Evolutionary conservation across 1,140 invertebrate genomes (phyloP).

Genomic region (Patella vulgata): DNA sequence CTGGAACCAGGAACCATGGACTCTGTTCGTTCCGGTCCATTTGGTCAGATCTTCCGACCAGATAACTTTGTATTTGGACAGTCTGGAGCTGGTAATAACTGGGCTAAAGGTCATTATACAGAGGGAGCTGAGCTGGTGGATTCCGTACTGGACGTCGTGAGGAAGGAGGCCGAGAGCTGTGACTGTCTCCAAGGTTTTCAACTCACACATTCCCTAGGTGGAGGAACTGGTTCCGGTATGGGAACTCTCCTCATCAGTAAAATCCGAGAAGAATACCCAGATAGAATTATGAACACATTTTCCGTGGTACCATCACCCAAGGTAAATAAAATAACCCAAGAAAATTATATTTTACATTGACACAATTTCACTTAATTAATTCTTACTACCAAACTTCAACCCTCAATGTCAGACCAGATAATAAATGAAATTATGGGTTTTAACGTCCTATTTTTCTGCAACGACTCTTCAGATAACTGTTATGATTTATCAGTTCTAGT

Average conservation of each 20-base stretch:
- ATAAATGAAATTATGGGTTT: too few species aligned
- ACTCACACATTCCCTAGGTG: slow-evolving; percentile 80
- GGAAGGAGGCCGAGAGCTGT: slow-evolving; percentile 85
- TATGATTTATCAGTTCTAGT: too few species aligned
- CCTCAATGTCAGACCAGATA: too few species aligned
- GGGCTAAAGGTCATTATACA: slow-evolving; percentile 92
- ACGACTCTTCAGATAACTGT: too few species aligned
- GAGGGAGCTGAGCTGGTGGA: slow-evolving; percentile 79
- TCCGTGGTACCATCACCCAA: slow-evolving; percentile 92
- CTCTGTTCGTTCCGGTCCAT: slow-evolving; percentile 86
- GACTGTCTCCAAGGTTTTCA: slow-evolving; percentile 78
- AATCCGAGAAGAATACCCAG: slow-evolving; percentile 75
- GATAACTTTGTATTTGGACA: slow-evolving; percentile 74
- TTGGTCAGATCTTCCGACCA: slow-evolving; percentile 82
- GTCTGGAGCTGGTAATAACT: slow-evolving; percentile 83
- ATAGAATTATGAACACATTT: slow-evolving; percentile 92
- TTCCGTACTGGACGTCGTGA: slow-evolving; percentile 79
- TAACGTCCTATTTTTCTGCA: too few species aligned
- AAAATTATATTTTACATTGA: too few species aligned
- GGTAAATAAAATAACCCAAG: too few species aligned
- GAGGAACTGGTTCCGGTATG: slow-evolving; percentile 86
- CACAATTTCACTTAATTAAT: too few species aligned
- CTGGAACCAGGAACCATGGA: slow-evolving; percentile 94
- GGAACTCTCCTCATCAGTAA: slow-evolving; percentile 72
- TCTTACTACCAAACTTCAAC: too few species aligned